Percentiles rank a stretch among this genome's conserved stretches.
These are phyloP conservation scores for Odocoileus virginianus DNA, from an alignment of 2,113 vertebrate species.

Conservation along the genomic window DNA sequence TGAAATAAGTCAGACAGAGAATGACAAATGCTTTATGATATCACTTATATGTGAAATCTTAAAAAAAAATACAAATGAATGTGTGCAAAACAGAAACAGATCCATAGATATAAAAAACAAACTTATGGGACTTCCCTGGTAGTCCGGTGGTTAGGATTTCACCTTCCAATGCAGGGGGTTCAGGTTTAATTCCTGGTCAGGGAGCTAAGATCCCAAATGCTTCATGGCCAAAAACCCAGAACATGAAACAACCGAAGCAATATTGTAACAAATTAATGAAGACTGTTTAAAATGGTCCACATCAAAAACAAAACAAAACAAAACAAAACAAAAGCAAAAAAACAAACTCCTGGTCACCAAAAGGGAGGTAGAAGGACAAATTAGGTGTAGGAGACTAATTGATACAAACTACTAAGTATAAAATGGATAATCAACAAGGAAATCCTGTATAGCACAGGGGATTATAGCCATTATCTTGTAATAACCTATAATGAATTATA, in stretches of 20 bases:
- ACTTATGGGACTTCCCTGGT: background rate
- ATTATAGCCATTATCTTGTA: background rate
- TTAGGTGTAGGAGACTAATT: background rate
- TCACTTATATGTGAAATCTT: background rate
- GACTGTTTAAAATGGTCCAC: background rate
- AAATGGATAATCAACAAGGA: background rate
- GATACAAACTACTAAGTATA: background rate
- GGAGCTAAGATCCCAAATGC: background rate
- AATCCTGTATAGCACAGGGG: background rate
- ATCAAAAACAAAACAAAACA: background rate
- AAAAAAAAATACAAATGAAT: background rate
- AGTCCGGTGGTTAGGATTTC: background rate
- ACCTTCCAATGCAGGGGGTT: background rate
- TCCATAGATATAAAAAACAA: background rate
- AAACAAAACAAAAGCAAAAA: background rate
- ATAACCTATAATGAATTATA: background rate
- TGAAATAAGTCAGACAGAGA: background rate
- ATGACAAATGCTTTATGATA: background rate
- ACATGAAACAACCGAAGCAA: background rate
- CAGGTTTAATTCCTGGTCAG: background rate
- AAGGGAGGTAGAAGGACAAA: background rate
- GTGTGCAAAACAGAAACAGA: background rate
- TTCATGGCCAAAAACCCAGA: background rate
- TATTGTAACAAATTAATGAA: background rate
- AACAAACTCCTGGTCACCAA: background rate